phyloP scores from a whole-genome alignment of 2,797 vertebrate genomes.

The Bradypodion pumilum region DNA sequence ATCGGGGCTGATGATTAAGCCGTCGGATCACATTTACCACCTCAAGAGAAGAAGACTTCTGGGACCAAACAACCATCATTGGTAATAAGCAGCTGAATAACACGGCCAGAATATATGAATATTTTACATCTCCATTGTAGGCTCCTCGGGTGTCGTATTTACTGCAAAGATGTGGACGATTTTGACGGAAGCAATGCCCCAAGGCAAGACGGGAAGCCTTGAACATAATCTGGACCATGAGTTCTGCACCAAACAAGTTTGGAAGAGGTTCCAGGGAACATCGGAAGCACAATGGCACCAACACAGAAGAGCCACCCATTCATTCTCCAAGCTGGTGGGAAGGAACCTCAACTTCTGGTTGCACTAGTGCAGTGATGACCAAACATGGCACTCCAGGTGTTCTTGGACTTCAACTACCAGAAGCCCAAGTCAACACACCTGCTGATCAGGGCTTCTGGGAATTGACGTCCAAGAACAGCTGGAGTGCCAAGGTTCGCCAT shows the following conservation, averaged over 20 bases:
- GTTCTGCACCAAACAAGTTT: conserved; percentile 31
- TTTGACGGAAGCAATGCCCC: neutral
- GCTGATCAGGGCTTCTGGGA: no score
- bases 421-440: no score
- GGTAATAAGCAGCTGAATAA: conserved; percentile 8
- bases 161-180: conserved; percentile 8
- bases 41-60: conserved; percentile 20
- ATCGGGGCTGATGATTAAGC: neutral
- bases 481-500: no score
- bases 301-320: neutral
- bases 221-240: neutral
- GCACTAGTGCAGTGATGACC: no score
- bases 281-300: neutral
- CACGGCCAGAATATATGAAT: neutral
- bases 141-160: neutral
- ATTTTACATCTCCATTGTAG: conserved; percentile 23
- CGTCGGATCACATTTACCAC: neutral
- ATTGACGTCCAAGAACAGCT: no score
- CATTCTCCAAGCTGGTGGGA: conserved; percentile 11
- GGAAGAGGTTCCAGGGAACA: conserved; percentile 15
- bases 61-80: neutral
- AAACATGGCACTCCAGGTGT: no score
- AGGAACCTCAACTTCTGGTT: conserved; percentile 13
- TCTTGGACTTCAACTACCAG: no score
- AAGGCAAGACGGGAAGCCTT: conserved; percentile 6